Evolutionary conservation across 2,797 vertebrate genomes (phyloP), one percentile per base, ranked within the genome.

Genomic region (Bryconaethiops microstoma): DNA sequence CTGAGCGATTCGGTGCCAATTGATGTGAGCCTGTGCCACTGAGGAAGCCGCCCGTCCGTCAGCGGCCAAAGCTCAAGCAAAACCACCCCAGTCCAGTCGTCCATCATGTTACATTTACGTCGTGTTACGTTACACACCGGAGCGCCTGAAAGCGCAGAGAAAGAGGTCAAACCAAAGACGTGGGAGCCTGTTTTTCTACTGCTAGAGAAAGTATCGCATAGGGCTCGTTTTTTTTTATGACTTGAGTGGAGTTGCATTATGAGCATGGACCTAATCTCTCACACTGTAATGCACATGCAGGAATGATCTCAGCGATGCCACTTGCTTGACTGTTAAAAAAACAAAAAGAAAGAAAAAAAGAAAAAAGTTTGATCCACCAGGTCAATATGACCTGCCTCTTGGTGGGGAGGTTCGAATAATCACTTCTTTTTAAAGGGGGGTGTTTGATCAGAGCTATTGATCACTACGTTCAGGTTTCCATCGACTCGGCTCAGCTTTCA

Each of bases 21-120:
- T 19, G 81, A 82, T 74, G 76, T 76, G 60, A 59, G 76, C 60
- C 68, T 75, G 74, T 84, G 78, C 81, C 82, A 86, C 80, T 82
- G 77, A 74, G 84, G 64, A 79, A 80, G 67, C 70, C 65, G 77
- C 80, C 69, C 70, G 64, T 83, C 77, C 76, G 63, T 82, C 80
- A 80, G 80, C 65, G 52, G 73, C 85, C 82, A 78, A 81, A 83
- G 80, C 76, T 78, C 63, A 70, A 64, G 76, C 80, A 67, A 40
- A 54, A 64, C 71, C 67, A 80, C 69, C 74, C 29, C 29, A 29
- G 29, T 29, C 64, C 52, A 7, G 5, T 35, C 19, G 13, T 25
- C 23, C 2, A 17, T 54, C 14, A 29, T 39, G 3, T 57, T 72
- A 48, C 50, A 29, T 78, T 79, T 76, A 71, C 71, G 76, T 76